Conservation (phyloP, 2,113 vertebrate genomes). For the Notarius lentiginosus region DNA sequence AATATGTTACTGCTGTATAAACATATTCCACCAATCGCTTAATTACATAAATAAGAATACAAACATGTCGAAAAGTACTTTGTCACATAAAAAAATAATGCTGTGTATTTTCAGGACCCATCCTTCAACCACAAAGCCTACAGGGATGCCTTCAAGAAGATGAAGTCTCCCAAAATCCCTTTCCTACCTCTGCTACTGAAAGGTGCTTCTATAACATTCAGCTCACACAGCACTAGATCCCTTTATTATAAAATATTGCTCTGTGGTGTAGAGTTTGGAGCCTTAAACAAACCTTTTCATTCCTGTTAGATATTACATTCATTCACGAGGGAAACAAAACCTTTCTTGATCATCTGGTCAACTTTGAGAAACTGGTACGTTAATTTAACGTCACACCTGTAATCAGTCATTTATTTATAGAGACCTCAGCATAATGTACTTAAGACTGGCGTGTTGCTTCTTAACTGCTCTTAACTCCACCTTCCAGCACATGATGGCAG, state of each 20-base stretch:
- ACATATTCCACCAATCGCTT: not conserved
- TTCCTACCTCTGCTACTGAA: conserved; percentile 97
- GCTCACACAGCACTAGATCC: not conserved
- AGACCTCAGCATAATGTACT: not conserved
- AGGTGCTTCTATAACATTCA: conserved; percentile 73
- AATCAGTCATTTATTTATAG: not conserved
- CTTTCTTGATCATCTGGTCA: conserved; percentile 95
- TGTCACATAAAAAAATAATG: conserved; percentile 33
- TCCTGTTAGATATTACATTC: conserved; percentile 88
- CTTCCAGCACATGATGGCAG: conserved; percentile 92
- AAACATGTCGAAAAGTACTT: not conserved
- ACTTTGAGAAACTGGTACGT: conserved; percentile 97
- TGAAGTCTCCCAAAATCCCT: conserved; percentile 97
- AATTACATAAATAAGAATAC: conserved; percentile 17
- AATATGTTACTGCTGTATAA: conserved; percentile 13
- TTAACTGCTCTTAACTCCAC: not conserved
- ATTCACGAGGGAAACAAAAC: conserved; percentile 99
- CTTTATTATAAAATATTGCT: not conserved
- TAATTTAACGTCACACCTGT: conserved; percentile 41
- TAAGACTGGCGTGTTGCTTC: not conserved
- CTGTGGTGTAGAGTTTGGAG: too few relatives aligned
- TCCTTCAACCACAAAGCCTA: conserved; percentile 98
- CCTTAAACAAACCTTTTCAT: conserved; percentile 8
- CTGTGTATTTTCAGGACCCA: conserved; percentile 84
- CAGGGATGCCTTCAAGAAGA: conserved; percentile 96